Evolutionary conservation across 2,113 vertebrate genomes (phyloP).

Genomic region (Nettapus auritus): DNA sequence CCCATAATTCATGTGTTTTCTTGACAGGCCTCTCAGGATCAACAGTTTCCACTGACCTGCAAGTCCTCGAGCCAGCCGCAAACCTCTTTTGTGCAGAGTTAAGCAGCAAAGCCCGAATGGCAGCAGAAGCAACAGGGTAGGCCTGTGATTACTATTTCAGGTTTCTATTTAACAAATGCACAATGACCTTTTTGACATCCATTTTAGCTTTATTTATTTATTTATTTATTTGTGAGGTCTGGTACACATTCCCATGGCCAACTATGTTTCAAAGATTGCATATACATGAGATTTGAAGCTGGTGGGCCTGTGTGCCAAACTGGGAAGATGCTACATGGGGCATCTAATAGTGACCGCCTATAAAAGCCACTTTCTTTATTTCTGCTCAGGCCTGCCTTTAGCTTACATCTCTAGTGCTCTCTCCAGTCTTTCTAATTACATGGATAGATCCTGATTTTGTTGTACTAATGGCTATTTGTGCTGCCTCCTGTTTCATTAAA

Average conservation of each 20-base stretch:
- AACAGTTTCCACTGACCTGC: slow-evolving; percentile 68
- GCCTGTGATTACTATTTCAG: background rate
- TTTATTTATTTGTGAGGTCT: background rate
- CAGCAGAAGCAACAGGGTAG: slow-evolving; percentile 7
- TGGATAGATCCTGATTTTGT: background rate
- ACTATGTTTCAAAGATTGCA: background rate
- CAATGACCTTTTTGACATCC: background rate
- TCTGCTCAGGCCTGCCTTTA: background rate
- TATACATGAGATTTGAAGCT: background rate
- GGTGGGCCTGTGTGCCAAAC: background rate
- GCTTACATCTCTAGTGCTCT: background rate
- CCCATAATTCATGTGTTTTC: slow-evolving; percentile 58
- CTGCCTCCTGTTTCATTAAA: background rate
- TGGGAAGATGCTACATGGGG: background rate
- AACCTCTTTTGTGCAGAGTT: slow-evolving; percentile 13
- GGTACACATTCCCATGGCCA: background rate
- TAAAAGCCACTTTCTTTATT: background rate
- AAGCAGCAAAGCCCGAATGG: background rate
- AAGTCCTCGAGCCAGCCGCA: slow-evolving; percentile 7
- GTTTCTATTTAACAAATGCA: slow-evolving; percentile 20
- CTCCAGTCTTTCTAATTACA: background rate
- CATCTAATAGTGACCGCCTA: background rate
- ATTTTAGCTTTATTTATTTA: background rate
- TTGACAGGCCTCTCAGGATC: slow-evolving; percentile 53
- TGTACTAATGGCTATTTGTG: background rate